A percentile compares a stretch with the other conserved stretches of the same genome.
Evolutionary conservation across 92 coral and sea anemone species (phyloP).

Genomic region (Scolanthus callimorphus): DNA sequence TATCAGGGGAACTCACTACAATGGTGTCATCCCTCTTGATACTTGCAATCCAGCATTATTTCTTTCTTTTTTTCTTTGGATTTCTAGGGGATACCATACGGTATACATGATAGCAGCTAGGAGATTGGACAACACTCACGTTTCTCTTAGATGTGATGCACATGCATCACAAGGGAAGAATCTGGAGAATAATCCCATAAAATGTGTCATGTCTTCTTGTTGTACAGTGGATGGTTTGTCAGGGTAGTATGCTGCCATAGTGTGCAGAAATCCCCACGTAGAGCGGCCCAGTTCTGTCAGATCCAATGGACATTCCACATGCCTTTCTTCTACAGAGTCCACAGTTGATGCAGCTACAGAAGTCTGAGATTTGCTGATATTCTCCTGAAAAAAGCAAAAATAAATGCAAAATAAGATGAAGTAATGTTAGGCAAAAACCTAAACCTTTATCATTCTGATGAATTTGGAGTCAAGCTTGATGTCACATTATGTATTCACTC

Average conservation of each 20-base stretch:
- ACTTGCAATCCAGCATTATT: no score
- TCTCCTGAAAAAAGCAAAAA: neutral
- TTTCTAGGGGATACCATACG: no score
- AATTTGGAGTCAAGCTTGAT: no score
- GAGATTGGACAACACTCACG: no score
- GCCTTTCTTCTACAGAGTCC: constrained; percentile 17
- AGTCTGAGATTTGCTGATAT: neutral
- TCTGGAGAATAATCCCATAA: constrained; percentile 72
- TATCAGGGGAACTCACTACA: no score
- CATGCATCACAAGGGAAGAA: constrained; percentile 94
- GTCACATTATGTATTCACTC: no score
- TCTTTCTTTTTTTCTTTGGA: no score
- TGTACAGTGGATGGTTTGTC: constrained; percentile 75
- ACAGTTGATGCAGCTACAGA: constrained; percentile 1
- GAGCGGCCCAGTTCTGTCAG: constrained; percentile 79
- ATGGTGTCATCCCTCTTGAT: no score
- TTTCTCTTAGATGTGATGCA: constrained; percentile 78
- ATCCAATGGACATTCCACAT: constrained; percentile 80
- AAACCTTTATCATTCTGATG: no score
- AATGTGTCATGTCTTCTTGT: constrained; percentile 77
- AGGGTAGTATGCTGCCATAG: constrained; percentile 97
- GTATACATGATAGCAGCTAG: no score
- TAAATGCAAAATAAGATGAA: neutral
- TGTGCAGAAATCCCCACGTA: constrained; percentile 93
- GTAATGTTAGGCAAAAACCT: no score